phyloP scores from a whole-genome alignment of 2,113 vertebrate genomes.

The Ammodytes marinus region DNA sequence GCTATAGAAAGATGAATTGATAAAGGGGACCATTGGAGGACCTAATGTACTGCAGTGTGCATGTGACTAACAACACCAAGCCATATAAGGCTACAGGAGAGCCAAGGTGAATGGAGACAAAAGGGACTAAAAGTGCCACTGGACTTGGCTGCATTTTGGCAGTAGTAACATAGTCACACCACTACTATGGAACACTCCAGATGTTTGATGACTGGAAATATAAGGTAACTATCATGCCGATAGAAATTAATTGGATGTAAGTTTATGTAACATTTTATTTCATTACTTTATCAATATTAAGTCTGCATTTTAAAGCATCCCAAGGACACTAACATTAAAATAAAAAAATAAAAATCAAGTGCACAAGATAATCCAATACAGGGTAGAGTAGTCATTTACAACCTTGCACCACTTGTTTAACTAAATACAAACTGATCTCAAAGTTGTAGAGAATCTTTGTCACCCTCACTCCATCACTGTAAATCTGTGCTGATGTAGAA shows the following conservation, averaged over 20 bases:
- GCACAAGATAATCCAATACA: background rate
- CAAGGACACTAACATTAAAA: background rate
- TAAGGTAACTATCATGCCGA: background rate
- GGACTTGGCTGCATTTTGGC: no score
- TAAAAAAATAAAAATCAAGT: background rate
- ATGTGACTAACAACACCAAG: background rate
- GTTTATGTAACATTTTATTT: background rate
- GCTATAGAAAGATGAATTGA: background rate
- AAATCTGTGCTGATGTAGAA: background rate
- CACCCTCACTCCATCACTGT: background rate
- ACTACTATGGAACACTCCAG: no score
- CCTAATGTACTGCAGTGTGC: background rate
- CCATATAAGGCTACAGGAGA: background rate
- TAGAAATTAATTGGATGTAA: background rate
- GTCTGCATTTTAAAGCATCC: background rate
- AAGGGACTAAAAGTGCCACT: background rate
- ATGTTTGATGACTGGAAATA: no score
- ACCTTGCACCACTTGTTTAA: background rate
- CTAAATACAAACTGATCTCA: background rate
- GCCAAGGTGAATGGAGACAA: background rate
- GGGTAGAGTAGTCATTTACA: background rate
- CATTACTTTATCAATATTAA: background rate
- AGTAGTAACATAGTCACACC: no score
- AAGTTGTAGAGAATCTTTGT: background rate
- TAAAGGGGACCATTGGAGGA: background rate